Evolutionary conservation across 2,888 invertebrate genomes (phyloP), one percentile per base, ranked within the genome.

Genomic region (Amphimallon solstitiale): DNA sequence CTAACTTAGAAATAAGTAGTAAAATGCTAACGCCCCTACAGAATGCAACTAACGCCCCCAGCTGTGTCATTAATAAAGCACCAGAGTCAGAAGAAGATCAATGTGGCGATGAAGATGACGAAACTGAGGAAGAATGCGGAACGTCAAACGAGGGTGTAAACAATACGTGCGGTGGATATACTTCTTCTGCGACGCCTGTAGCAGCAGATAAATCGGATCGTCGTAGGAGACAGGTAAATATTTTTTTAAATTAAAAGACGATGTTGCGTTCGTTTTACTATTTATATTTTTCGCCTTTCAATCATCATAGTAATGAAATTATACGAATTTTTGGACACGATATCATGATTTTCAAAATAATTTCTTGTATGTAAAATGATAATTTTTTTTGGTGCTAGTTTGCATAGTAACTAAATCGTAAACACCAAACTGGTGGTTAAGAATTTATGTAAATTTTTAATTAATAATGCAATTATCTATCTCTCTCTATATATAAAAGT

Each of bases 81-180:
- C 51, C 66, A 3, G 61, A 66, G 43, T 43, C 67, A 0, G 67
- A 63, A 15, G 63, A 67, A 15, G 40, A 60, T 2, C 48, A 59
- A 15, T 63, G 67, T 34, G 54, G 59, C 4, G 67, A 67, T 7
- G 46, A 46, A 14, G 59, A 63, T 4, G 63, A 63, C 3, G 63
- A 67, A 9, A 40, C 19, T 2, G 67, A 67, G 0, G 67, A 63
- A 43, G 63, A 63, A 12, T 63, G 59, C 19, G 59, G 43, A 1
- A 19, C n/a, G 15, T 21, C 19, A 15, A 45, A 12, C 4, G 48
- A n/a, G n/a, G 19, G 7, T 48, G 48, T 19, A 4, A 61, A 48
- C 6, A 61, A 61, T 21, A 61, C 46, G 2, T 63, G 63, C 21
- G 43, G 54, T 1, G 45, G 49, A 23, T 9, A 49, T 5, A 63